A percentile compares a stretch with the other conserved stretches of the same genome.
Conservation (phyloP, 2,888 invertebrate genomes). For the Eilema griseolum region DNA sequence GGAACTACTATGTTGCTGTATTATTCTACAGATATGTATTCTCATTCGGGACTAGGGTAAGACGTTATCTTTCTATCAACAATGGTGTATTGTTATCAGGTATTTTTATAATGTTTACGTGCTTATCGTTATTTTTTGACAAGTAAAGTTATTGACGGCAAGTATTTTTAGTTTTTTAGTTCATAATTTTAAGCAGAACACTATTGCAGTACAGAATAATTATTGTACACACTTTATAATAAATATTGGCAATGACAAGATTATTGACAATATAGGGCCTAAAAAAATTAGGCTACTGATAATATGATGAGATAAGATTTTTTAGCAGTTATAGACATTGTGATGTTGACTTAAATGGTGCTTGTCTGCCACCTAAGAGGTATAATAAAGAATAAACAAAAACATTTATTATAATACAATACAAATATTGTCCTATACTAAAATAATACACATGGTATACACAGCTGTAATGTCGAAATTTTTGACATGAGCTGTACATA, state of each 20-base stretch:
- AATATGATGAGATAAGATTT: not conserved
- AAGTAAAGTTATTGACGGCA: constrained; percentile 27
- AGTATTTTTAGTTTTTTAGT: constrained; percentile 8
- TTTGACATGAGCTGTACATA: too few relatives aligned
- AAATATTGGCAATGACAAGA: not conserved
- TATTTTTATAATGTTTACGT: constrained; percentile 67
- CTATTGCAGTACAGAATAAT: not conserved
- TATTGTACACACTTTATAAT: not conserved
- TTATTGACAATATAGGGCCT: not conserved
- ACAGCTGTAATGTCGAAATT: too few relatives aligned
- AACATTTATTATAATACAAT: too few relatives aligned
- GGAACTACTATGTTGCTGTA: not conserved
- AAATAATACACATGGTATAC: too few relatives aligned
- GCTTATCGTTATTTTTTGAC: constrained; percentile 51
- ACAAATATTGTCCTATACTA: too few relatives aligned
- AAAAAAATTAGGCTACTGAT: not conserved
- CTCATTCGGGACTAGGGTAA: constrained; percentile 21
- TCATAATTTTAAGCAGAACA: not conserved
- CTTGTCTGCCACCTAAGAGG: not conserved
- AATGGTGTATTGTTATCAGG: constrained; percentile 63
- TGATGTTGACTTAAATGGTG: not conserved
- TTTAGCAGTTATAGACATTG: not conserved
- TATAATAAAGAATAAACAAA: not conserved
- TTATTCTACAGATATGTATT: constrained; percentile 8
- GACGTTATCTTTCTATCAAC: constrained; percentile 60